A percentile compares a stretch with the other conserved stretches of the same genome.
phyloP scores from a whole-genome alignment of 1,140 invertebrate species.

The Scaptomyza hsui region DNA sequence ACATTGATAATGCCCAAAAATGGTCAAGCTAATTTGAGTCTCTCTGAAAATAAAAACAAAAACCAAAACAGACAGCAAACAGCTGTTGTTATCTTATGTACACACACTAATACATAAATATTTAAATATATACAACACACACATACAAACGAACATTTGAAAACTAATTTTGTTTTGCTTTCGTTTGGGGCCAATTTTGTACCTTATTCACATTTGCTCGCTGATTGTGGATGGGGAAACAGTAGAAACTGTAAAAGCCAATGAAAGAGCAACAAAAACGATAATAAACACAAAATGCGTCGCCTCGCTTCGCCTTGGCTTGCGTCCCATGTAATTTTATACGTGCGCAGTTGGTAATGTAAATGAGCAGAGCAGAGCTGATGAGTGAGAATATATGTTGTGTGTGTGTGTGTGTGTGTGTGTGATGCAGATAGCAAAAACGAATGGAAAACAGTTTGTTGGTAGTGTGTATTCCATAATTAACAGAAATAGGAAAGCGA shows the following conservation, averaged over 20 bases:
- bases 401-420: conserved; percentile 19
- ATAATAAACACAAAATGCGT: conserved; percentile 25
- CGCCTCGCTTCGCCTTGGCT: conserved; percentile 7
- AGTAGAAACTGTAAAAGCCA: conserved; percentile 19
- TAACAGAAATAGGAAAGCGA: conserved; percentile 40
- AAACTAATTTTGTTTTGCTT: conserved; percentile 37
- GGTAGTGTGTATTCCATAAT: conserved; percentile 37
- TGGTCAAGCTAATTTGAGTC: conserved; percentile 23
- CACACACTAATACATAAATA: too few species aligned
- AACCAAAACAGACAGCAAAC: conserved; percentile 45
- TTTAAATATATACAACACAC: too few species aligned
- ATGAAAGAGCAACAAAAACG: conserved; percentile 22
- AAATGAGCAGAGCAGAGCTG: conserved; percentile 46
- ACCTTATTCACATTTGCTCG: conserved; percentile 8
- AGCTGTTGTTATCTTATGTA: conserved; percentile 44
- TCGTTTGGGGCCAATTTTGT: conserved; percentile 28
- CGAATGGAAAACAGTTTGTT: conserved; percentile 20
- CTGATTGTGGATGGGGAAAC: conserved; percentile 1
- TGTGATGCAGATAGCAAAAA: conserved; percentile 22
- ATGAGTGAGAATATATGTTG: background rate
- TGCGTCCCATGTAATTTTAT: conserved; percentile 65
- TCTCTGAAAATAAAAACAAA: conserved; percentile 33
- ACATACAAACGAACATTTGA: conserved; percentile 5
- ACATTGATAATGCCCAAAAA: conserved; percentile 48
- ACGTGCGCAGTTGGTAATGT: conserved; percentile 77